Evolutionary conservation across 2,888 invertebrate genomes (phyloP).

Genomic region (Mesorhabditis sp.): DNA sequence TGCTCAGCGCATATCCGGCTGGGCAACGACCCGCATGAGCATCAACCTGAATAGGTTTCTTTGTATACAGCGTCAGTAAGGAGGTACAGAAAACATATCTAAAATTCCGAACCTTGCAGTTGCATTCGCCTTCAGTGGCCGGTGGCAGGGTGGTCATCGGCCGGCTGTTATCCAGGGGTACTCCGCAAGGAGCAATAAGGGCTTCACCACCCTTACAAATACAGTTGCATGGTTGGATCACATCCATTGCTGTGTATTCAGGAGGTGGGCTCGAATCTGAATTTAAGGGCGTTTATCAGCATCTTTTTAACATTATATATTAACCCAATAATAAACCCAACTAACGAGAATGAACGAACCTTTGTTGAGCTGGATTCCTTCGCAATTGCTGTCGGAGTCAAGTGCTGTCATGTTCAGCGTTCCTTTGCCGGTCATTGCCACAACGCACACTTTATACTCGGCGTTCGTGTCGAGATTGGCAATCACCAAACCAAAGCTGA

Average conservation of each 20-base stretch:
- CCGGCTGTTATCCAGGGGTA: constrained; percentile 30
- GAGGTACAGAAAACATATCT: background rate
- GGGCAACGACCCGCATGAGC: constrained; percentile 41
- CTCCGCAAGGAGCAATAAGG: constrained; percentile 39
- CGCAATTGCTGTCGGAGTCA: constrained; percentile 34
- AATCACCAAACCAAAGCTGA: constrained; percentile 4
- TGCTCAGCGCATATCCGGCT: constrained; percentile 34
- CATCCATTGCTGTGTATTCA: constrained; percentile 14
- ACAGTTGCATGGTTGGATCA: constrained; percentile 40
- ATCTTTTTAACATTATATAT: constrained; percentile 8
- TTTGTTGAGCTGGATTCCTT: constrained; percentile 24
- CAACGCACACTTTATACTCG: constrained; percentile 48
- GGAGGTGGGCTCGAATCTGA: constrained; percentile 8
- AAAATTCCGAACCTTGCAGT: constrained; percentile 22
- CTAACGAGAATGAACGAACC: constrained; percentile 16
- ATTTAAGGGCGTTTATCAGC: background rate
- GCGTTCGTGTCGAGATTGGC: constrained; percentile 37
- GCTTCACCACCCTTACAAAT: constrained; percentile 45
- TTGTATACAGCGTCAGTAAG: background rate
- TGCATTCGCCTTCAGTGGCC: constrained; percentile 43
- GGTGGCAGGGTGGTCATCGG: constrained; percentile 48
- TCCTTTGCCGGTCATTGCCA: constrained; percentile 20
- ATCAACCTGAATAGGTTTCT: constrained; percentile 9
- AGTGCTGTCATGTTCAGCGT: constrained; percentile 31
- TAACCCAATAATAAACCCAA: background rate